phyloP scores from a whole-genome alignment of 2,888 invertebrate genomes.

The Rotaria socialis region DNA sequence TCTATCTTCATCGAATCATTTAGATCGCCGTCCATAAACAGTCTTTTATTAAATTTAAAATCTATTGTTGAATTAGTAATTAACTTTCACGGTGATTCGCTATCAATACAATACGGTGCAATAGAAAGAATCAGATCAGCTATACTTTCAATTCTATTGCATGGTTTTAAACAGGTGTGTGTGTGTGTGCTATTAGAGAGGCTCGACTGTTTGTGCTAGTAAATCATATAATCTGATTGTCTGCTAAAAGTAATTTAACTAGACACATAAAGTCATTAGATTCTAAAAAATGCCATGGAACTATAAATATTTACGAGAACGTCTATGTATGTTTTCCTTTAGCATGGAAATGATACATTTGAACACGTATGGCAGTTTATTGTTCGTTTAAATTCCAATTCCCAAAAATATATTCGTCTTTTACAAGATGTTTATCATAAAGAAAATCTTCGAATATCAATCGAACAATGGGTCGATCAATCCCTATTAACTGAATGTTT shows the following conservation, averaged over 20 bases:
- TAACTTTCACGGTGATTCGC: not conserved
- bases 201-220: too few relatives aligned
- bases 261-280: too few relatives aligned
- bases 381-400: constrained; percentile 15
- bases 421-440: constrained; percentile 36
- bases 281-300: too few relatives aligned
- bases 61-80: constrained; percentile 3
- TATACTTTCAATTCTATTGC: not conserved
- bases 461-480: constrained; percentile 27
- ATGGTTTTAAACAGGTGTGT: constrained; percentile 34
- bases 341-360: not conserved
- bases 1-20: not conserved
- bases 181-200: too few relatives aligned
- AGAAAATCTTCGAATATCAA: constrained; percentile 17
- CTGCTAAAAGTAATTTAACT: too few relatives aligned
- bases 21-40: not conserved
- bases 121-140: not conserved
- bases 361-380: constrained; percentile 1
- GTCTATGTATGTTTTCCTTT: not conserved
- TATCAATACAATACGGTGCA: constrained; percentile 11
- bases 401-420: constrained; percentile 18
- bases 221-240: too few relatives aligned
- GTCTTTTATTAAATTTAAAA: not conserved
- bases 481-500: constrained; percentile 28
- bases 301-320: too few relatives aligned